Percentiles rank a stretch among this genome's conserved stretches.
Evolutionary conservation across 2,797 vertebrate species (phyloP).

Genomic region (Peromyscus aztecus): DNA sequence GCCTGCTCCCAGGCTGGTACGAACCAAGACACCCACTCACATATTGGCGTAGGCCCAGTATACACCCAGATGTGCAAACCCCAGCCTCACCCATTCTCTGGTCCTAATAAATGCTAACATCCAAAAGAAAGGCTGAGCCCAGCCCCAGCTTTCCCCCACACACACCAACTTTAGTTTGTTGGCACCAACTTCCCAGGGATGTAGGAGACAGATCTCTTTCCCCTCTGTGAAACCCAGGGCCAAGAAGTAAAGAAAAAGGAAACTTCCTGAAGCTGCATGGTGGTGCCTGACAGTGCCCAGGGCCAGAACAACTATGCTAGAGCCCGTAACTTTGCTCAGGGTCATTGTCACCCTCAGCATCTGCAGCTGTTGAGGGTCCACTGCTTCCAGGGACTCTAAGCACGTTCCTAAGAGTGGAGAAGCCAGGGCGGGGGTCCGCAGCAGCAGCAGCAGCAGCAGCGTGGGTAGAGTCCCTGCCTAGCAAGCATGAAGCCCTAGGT

Average conservation of each 20-base stretch:
- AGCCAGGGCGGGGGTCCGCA: background rate
- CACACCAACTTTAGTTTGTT: background rate
- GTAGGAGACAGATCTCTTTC: background rate
- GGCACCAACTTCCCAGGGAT: background rate
- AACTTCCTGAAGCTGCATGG: rapidly evolving
- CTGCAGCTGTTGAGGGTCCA: rapidly evolving
- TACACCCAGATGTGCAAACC: background rate
- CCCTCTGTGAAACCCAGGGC: background rate
- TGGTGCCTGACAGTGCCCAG: rapidly evolving
- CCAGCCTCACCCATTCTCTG: background rate
- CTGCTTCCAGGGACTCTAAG: background rate
- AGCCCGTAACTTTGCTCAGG: rapidly evolving
- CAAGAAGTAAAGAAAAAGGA: background rate
- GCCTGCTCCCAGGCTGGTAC: background rate
- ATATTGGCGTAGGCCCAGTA: background rate
- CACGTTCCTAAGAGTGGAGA: background rate
- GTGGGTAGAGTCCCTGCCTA: background rate
- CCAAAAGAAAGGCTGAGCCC: background rate
- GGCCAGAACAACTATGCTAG: background rate
- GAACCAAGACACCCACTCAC: background rate
- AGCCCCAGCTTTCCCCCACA: too few species aligned
- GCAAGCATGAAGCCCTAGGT: background rate
- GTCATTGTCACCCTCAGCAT: rapidly evolving
- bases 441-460: background rate
- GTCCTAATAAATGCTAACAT: constrained; percentile 14